Conservation (phyloP, 2,797 vertebrate species). For the Chloroceryle inda region DNA sequence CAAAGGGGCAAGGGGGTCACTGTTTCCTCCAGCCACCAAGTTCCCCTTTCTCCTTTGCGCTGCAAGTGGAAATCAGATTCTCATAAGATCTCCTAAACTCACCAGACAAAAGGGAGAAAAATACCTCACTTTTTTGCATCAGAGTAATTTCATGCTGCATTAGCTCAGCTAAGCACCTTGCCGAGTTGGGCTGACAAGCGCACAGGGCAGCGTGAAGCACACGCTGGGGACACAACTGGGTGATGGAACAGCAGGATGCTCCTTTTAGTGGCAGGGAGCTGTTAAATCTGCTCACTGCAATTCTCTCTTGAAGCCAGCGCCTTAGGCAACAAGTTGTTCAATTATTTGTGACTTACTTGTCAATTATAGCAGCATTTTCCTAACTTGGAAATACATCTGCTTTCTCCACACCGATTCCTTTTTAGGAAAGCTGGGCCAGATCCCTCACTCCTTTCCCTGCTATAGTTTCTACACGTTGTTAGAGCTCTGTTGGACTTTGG, state of each 20-base stretch:
- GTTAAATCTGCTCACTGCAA: background rate
- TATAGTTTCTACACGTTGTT: background rate
- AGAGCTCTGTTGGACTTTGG: background rate
- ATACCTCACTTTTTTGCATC: background rate
- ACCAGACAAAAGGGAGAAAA: background rate
- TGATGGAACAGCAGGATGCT: background rate
- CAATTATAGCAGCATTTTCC: constrained; percentile 36
- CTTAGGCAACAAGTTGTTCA: constrained; percentile 27
- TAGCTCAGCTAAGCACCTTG: constrained; percentile 6
- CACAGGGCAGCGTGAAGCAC: background rate
- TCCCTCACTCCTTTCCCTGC: background rate
- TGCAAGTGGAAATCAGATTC: background rate
- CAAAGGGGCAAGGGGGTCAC: background rate
- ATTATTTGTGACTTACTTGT: constrained; percentile 54
- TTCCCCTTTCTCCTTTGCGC: background rate
- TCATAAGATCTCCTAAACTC: background rate
- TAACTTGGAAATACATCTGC: constrained; percentile 43
- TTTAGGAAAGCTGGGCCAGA: background rate
- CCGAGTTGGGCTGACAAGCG: background rate
- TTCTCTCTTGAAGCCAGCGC: background rate
- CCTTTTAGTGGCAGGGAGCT: background rate
- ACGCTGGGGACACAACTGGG: background rate
- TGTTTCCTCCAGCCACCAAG: background rate
- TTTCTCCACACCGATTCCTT: constrained; percentile 14
- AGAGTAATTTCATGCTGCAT: constrained; percentile 23